Percentiles rank a stretch among this genome's conserved stretches.
Conservation (phyloP, 2,113 vertebrate species). For the Megatriorchis doriae region DNA sequence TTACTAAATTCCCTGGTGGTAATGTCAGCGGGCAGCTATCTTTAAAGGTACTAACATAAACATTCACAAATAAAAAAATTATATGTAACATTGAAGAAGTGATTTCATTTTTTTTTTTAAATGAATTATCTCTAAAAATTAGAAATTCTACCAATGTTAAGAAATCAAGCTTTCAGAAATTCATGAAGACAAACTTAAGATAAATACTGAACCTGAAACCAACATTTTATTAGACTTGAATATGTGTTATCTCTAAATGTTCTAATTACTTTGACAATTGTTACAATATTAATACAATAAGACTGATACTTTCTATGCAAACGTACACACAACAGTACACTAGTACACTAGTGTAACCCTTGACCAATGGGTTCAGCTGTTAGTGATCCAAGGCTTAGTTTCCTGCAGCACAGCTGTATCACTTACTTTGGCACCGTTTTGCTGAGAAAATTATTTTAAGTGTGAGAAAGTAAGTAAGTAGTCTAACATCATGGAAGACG, state of each 20-base stretch:
- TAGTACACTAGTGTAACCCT: not conserved
- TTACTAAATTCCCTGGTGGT: not conserved
- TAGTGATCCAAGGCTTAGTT: not conserved
- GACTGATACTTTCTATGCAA: not conserved
- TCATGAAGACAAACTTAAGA: not conserved
- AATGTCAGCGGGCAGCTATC: not conserved
- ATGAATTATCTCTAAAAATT: not conserved
- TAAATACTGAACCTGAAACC: not conserved
- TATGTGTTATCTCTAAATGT: not conserved
- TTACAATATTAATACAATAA: not conserved
- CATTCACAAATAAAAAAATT: not conserved
- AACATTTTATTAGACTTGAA: not conserved
- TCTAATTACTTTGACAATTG: not conserved
- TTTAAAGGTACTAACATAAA: not conserved
- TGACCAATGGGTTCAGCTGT: not conserved
- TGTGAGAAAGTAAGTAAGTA: not conserved
- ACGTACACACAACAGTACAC: not conserved
- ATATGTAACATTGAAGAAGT: not conserved
- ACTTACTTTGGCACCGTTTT: not conserved
- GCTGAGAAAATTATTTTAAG: not conserved
- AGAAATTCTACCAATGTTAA: not conserved
- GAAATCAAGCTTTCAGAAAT: not conserved
- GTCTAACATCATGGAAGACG: not conserved
- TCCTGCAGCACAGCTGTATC: not conserved
- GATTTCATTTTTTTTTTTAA: not conserved